Percentiles rank a stretch among this genome's conserved stretches.
Evolutionary conservation across 2,797 vertebrate species (phyloP).

Genomic region (Sciurus carolinensis): DNA sequence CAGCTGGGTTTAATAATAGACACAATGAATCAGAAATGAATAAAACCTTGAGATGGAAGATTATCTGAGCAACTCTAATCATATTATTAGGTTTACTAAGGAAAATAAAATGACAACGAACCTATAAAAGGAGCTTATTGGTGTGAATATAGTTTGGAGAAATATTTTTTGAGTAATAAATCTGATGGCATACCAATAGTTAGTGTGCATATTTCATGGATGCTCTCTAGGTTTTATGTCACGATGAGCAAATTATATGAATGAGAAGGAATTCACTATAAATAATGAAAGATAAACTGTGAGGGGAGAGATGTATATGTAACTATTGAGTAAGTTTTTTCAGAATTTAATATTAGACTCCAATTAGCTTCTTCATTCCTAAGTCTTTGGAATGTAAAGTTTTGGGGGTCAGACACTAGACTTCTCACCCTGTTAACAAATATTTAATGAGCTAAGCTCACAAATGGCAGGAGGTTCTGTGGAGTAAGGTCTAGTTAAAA

Average conservation of each 20-base stretch:
- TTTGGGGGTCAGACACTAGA: background rate
- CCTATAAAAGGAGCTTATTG: constrained; percentile 77
- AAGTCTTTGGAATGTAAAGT: background rate
- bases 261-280: constrained; percentile 15
- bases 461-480: background rate
- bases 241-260: constrained; percentile 17
- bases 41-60: constrained; percentile 88
- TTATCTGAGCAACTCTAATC: constrained; percentile 88
- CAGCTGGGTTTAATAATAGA: constrained; percentile 91
- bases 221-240: background rate
- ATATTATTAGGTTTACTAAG: constrained; percentile 88
- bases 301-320: background rate
- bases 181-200: background rate
- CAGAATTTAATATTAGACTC: constrained; percentile 56
- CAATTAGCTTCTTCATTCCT: constrained; percentile 31
- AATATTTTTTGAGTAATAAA: constrained; percentile 53
- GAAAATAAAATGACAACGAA: constrained; percentile 77
- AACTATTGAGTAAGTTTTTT: constrained; percentile 4
- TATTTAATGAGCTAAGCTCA: constrained; percentile 46
- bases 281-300: constrained; percentile 41
- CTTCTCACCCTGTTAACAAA: constrained; percentile 10
- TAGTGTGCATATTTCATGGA: background rate
- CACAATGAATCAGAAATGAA: constrained; percentile 89
- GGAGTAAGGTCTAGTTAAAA: constrained; percentile 39
- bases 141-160: constrained; percentile 77